Evolutionary conservation across 2,888 invertebrate species (phyloP), one percentile per base, ranked within the genome.

Genomic region (Melipona beecheii): DNA sequence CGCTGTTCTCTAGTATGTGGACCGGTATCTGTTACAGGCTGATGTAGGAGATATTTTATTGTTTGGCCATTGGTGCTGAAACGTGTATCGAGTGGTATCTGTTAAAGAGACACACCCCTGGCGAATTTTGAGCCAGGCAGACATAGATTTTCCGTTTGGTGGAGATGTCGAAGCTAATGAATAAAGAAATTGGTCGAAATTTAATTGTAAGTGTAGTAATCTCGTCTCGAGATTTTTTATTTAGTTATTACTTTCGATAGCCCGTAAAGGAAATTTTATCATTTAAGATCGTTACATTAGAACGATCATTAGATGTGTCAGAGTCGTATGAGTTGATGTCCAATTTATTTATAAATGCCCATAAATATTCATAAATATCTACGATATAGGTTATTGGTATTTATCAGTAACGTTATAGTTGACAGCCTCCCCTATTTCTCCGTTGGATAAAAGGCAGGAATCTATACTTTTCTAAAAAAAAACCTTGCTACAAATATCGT

Each of bases 11-110:
- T 80, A 54, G 86, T 82, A 85, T 81, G 84, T 87, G 86, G 85
- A 89, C 78, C 80, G 66, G 86, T 89, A 89, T 89, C 85, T 21
- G 76, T 89, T 89, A 89, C 89, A 80, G 71, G 76, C 68, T 72
- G 89, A 89, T 85, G 83, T 85, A 78, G 83, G 66, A 75, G 83
- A 77, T 83, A 81, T 31, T 85, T 72, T 60, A 60, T 72, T 79
- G 64, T 56, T 75, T 64, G 87, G 78, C 78, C 78, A 78, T 66
- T 76, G 19, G 68, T 24, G 64, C 43, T 31, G 21, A 58, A 78
- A 64, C 66, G 72, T 85, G 75, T 36, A 50, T 84, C 79, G 60
- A 21, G 58, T 43, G 64, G 76, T 85, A 70, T 84, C 74, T 65
- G 75, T 52, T 71, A 58, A 13, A 21, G 36, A 36, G 78, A 75